Evolutionary conservation across 2,797 vertebrate species (phyloP), one percentile per base, ranked within the genome.

Genomic region (Pseudomugil gertrudae): DNA sequence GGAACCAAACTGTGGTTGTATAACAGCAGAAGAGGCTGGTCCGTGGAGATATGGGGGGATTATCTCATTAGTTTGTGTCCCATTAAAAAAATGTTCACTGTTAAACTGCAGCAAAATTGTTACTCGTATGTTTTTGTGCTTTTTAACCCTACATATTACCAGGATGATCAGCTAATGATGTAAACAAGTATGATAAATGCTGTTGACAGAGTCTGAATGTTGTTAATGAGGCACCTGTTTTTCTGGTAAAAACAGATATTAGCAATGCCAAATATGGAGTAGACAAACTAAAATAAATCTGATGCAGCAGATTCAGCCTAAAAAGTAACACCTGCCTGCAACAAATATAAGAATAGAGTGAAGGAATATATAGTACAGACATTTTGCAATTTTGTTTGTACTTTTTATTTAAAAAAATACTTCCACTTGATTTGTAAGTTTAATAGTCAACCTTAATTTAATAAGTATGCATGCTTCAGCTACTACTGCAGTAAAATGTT

Each of bases 41-140:
- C 76, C 60, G 33, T 14, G 26, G 80, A 88, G 89, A 90, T 91
- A 91, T 1, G 70, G 61, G 35, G 68, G 86, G 85, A 89, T 90
- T 83, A 90, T 85, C 68, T 64, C 43, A 4, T 50, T 48, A 17
- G 4, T 65, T 74, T 78, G 73, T 57, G 17, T 1, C n/a, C 19
- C 40, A 29, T 59, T 58, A 54, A 83, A 81, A 75, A 79, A 15
- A 4, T 29, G 30, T 62, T 67, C 54, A 43, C 30, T 61, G 52
- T 29, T 63, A 30, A 60, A 50, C 23, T 36, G 62, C 61, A 66
- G 40, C 38, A 53, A 72, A 72, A 53, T 78, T 52, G 70, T 36
- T 57, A 64, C 50, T 21, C 30, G 48, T 36, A 57, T 8, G 50
- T 66, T 58, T 62, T 30, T 58, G 14, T 33, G 50, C 43, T 47